These are phyloP conservation scores for Deilephila porcellus DNA, from an alignment of 2,888 invertebrate genomes.

Conservation along the genomic window DNA sequence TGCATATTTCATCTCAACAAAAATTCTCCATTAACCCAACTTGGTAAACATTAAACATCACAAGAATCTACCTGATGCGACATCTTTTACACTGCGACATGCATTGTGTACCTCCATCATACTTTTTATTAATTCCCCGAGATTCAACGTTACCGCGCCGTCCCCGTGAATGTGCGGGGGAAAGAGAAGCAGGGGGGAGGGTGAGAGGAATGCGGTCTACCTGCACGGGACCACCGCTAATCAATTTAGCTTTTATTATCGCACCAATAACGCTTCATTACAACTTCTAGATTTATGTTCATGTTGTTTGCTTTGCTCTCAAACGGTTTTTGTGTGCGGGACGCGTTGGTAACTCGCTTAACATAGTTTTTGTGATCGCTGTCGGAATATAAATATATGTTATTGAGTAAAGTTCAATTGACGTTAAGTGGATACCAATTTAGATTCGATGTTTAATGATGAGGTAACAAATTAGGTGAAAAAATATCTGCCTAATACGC, in stretches of 20 bases:
- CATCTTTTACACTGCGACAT: slow-evolving; percentile 29
- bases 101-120: slow-evolving; percentile 43
- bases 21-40: slow-evolving; percentile 17
- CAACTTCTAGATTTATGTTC: slow-evolving; percentile 68
- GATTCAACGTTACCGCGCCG: slow-evolving; percentile 59
- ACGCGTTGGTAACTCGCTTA: slow-evolving; percentile 59
- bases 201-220: slow-evolving; percentile 78
- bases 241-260: slow-evolving; percentile 84
- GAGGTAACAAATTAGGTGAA: not conserved
- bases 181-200: slow-evolving; percentile 44
- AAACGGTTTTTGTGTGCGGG: slow-evolving; percentile 52
- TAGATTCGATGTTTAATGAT: not conserved
- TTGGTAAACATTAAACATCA: slow-evolving; percentile 27
- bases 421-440: slow-evolving; percentile 4
- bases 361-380: slow-evolving; percentile 51
- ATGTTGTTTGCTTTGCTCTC: slow-evolving; percentile 67
- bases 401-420: slow-evolving; percentile 23
- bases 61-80: slow-evolving; percentile 31
- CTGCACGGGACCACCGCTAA: slow-evolving; percentile 81
- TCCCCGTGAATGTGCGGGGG: slow-evolving; percentile 36
- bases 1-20: slow-evolving; percentile 10
- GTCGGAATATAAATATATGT: slow-evolving; percentile 8
- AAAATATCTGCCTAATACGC: not conserved
- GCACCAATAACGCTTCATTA: slow-evolving; percentile 81
- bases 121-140: slow-evolving; percentile 63